phyloP scores from a whole-genome alignment of 35 echinoderm and acorn worm species.

The Heliocidaris erythrogramma region DNA sequence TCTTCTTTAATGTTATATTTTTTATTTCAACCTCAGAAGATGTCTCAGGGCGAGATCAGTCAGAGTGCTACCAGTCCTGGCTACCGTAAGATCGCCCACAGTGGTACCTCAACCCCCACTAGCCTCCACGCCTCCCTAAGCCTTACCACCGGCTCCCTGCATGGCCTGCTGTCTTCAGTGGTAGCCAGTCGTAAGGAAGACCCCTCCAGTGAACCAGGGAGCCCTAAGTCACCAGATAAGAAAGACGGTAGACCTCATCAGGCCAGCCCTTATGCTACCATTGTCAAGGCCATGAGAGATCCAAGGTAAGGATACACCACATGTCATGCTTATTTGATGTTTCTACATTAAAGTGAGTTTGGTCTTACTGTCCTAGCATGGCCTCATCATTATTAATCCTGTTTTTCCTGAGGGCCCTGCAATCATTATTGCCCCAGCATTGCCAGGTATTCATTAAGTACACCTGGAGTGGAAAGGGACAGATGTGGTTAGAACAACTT shows the following conservation, averaged over 20 bases:
- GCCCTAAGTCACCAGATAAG: background rate
- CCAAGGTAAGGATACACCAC: background rate
- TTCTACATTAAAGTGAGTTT: no score
- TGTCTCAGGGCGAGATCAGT: background rate
- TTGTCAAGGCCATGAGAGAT: conserved; percentile 30
- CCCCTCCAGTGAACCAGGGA: background rate
- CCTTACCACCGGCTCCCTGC: conserved; percentile 14
- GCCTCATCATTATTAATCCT: background rate
- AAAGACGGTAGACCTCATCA: background rate
- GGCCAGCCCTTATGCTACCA: background rate
- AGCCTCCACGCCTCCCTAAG: background rate
- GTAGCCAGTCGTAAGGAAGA: conserved; percentile 3
- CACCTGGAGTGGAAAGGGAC: no score
- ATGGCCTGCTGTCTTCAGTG: background rate
- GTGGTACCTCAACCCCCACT: conserved; percentile 41
- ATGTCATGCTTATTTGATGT: no score
- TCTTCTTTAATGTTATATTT: no score
- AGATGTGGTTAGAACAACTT: no score
- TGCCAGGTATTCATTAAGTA: no score
- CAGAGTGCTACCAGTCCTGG: conserved; percentile 19
- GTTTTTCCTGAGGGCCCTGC: background rate
- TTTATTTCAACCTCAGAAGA: background rate
- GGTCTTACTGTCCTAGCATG: background rate
- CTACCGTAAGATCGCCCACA: background rate
- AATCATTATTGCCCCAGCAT: no score